phyloP scores from a whole-genome alignment of 1,140 invertebrate genomes.

The Catajapyx aquilonaris region DNA sequence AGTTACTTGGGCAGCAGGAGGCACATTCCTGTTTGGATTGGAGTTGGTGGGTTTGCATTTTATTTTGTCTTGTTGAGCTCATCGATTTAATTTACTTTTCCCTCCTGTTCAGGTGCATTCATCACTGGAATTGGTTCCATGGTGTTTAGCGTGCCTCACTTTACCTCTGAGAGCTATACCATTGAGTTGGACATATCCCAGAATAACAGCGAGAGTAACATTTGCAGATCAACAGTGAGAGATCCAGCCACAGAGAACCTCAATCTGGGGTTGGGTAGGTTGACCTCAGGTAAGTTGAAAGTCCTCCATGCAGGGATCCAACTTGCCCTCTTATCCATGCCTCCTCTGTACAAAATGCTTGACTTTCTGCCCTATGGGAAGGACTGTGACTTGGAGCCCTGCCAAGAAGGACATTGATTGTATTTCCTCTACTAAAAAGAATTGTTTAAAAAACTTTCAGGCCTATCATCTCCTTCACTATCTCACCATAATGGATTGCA shows the following conservation, averaged over 20 bases:
- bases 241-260: not conserved
- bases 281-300: slow-evolving; percentile 14
- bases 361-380: too few relatives aligned
- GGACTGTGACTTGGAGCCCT: not conserved
- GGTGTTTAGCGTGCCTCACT: slow-evolving; percentile 84
- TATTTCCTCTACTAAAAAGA: not conserved
- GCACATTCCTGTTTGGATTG: slow-evolving; percentile 88
- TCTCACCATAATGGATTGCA: slow-evolving; percentile 46
- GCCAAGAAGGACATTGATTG: not conserved
- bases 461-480: slow-evolving; percentile 41
- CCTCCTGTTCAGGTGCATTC: slow-evolving; percentile 40
- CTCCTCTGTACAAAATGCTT: too few relatives aligned
- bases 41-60: slow-evolving; percentile 38
- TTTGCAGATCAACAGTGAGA: not conserved
- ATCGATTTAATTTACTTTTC: not conserved
- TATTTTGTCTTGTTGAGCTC: slow-evolving; percentile 1
- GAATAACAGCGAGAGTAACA: not conserved
- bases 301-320: too few relatives aligned
- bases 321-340: too few relatives aligned
- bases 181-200: not conserved
- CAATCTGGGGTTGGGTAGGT: slow-evolving; percentile 3
- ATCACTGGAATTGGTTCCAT: slow-evolving; percentile 81
- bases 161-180: slow-evolving; percentile 39
- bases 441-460: slow-evolving; percentile 14
- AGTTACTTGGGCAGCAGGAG: slow-evolving; percentile 77